A percentile compares a stretch with the other conserved stretches of the same genome.
These are phyloP conservation scores for Acronicta aceris DNA, from an alignment of 2,888 invertebrate species.

Conservation along the genomic window DNA sequence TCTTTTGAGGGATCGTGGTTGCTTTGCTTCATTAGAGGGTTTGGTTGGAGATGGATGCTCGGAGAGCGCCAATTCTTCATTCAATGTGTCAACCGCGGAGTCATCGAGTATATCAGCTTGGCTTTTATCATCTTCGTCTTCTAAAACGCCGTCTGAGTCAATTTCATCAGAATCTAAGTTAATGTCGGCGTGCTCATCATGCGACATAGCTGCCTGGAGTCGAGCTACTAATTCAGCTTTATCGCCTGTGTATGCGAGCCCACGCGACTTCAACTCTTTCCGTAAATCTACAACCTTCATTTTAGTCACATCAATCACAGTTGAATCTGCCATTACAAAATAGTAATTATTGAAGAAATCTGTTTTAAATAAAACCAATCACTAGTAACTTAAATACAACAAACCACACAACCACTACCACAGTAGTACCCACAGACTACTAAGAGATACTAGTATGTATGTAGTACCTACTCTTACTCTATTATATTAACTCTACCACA, in stretches of 20 bases:
- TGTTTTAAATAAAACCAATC: not conserved
- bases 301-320: conserved; percentile 76
- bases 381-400: too few species aligned
- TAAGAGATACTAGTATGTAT: too few species aligned
- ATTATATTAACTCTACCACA: too few species aligned
- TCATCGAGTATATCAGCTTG: conserved; percentile 82
- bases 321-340: conserved; percentile 73
- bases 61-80: conserved; percentile 78
- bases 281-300: conserved; percentile 95
- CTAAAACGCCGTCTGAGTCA: conserved; percentile 86
- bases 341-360: not conserved
- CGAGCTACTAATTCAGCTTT: conserved; percentile 95
- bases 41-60: conserved; percentile 69
- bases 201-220: conserved; percentile 90
- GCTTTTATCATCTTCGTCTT: conserved; percentile 88
- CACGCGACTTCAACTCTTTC: conserved; percentile 94
- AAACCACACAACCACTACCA: too few species aligned
- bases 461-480: too few species aligned
- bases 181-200: conserved; percentile 80
- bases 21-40: conserved; percentile 66
- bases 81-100: conserved; percentile 75
- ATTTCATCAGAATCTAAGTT: conserved; percentile 86
- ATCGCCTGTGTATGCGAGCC: conserved; percentile 93
- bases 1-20: conserved; percentile 74
- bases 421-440: too few species aligned